Base-by-base conservation (phyloP, 1,140 invertebrate species). In the Nephotettix cincticeps region DNA sequence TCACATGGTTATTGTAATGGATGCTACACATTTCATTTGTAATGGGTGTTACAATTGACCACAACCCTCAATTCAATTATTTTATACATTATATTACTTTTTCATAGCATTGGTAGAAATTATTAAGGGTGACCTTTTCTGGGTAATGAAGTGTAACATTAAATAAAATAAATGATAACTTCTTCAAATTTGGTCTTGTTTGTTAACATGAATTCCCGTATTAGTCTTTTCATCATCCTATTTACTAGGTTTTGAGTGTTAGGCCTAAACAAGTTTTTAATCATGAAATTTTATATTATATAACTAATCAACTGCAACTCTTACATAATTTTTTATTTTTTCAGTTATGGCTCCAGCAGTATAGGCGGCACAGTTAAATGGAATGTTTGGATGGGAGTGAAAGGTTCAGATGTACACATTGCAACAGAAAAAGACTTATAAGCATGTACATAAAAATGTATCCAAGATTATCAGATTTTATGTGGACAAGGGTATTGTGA, bases 281-380 rank as follows among this genome's bases (percentile, higher is more conserved):
- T 43, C 40, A 43, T 43, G 9, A 43, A 43, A 43, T 9, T 9
- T 43, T 43, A 11, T 11, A 43, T 43, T 43, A 11, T 43, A 43
- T 43, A 11, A 43, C 40, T 43, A 43, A 11, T 43, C n/a, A 4
- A 54, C 47, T 36, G 32, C 32, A 36, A 36, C 32, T 36, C 47
- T 54, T 25, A 54, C 23, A 54, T n/a, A 19, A 19, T n/a, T 6
- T 54, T 54, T 54, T 54, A 6, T 54, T 54, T 54, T 54, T 54
- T 6, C 47, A 54, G 47, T n/a, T 9, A 54, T 54, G 47, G 47
- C 47, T 54, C 47, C 47, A 54, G 23, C 47, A 25, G 77, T 25
- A 71, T 79, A 32, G 75, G 76, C 4, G 79, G 75, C 40, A 71
- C 72, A 9, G 45, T 78, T 0, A 80, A 80, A 73, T 29, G 74